Evolutionary conservation across 2,888 invertebrate genomes (phyloP), one percentile per base, ranked within the genome.

Genomic region (Scaptomyza tumidula): DNA sequence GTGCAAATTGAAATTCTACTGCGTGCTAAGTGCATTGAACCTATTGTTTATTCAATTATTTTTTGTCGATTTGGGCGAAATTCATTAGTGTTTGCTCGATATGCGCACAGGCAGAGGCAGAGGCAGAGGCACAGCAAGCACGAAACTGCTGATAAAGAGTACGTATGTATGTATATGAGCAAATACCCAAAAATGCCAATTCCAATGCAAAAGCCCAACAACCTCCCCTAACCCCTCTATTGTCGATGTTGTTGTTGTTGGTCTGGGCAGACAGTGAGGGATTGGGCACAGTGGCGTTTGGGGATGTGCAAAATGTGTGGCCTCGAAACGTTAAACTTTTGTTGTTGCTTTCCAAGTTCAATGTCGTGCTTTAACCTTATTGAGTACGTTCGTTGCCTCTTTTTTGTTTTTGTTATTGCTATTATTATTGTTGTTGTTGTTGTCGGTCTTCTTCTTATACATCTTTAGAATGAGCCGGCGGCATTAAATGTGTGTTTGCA

Each of bases 1-100:
- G 54, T 55, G 54, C 68, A 73, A 83, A 86, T 74, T 84, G 60
- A 84, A 86, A 81, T 84, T 84, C 82, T 81, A 83, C 85, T 83
- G 83, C 87, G 87, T 62, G 65, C 64, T 66, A 68, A 81, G 83
- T 83, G 87, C 87, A 83, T 84, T 83, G 83, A 83, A 86, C 83
- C 75, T 75, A 73, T 80, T 80, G 82, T 86, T 86, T 83, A 80
- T 86, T 86, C 69, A 65, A 86, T 78, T 39, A 6, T 37, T 11
- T 35, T 37, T 37, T 37, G n/a, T 46, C 9, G 1, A n/a, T 39
- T 39, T 48, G 53, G 70, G 80, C 84, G 44, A 78, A 5, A 65
- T 64, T 67, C 64, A 53, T 69, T 73, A 72, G 54, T 46, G 53
- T 61, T 45, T 56, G 84, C 70, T 81, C 75, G 85, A 63, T 63